phyloP scores from a whole-genome alignment of 2,797 vertebrate genomes.

The Intellagama lesueurii region DNA sequence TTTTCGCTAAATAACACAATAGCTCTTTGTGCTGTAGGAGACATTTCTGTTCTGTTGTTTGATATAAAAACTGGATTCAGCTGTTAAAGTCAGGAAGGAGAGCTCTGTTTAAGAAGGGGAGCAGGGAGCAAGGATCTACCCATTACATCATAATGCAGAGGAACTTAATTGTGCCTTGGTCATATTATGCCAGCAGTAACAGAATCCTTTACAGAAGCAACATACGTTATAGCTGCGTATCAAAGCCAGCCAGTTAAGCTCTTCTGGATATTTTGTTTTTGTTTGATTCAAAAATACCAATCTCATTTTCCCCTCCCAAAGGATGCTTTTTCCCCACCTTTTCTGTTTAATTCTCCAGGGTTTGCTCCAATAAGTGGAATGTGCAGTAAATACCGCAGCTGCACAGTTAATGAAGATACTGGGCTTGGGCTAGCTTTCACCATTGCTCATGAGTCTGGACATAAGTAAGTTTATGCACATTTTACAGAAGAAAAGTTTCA shows the following conservation, averaged over 20 bases:
- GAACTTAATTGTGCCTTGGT: background rate
- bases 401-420: slow-evolving; percentile 91
- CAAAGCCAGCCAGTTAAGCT: background rate
- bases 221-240: background rate
- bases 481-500: background rate
- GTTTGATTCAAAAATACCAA: background rate
- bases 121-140: too few relatives aligned
- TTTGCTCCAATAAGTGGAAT: slow-evolving; percentile 93
- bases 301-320: background rate
- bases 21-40: background rate
- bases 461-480: slow-evolving; percentile 83
- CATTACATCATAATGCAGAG: background rate
- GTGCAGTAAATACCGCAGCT: slow-evolving; percentile 93
- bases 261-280: background rate
- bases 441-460: slow-evolving; percentile 92
- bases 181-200: background rate
- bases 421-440: slow-evolving; percentile 92
- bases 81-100: background rate
- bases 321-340: background rate
- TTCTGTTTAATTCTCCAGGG: slow-evolving; percentile 73
- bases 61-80: background rate
- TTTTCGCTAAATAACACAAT: background rate
- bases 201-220: background rate
- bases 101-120: background rate
- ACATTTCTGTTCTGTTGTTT: background rate